Base-by-base conservation (phyloP, 1,140 invertebrate species). In the Plutomurus gul region DNA sequence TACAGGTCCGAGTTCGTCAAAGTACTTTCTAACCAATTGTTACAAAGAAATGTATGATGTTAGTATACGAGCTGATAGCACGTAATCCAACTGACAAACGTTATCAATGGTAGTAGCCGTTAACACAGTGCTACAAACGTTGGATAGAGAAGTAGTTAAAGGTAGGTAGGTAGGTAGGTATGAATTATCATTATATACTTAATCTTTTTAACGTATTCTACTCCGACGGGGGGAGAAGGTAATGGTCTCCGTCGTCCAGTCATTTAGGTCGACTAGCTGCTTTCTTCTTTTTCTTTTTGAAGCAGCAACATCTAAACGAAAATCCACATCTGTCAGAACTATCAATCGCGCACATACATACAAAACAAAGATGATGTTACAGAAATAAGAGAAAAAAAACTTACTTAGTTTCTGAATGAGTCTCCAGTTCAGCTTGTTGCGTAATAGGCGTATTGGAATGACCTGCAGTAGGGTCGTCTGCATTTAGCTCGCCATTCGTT, bases 381-480 rank as follows among this genome's bases (percentile, higher is more conserved):
- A 39, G 0, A 25, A 39, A 30, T 4, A 20, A 18, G 40, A 71
- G 43, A 79, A 18, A 71, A 25, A 56, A 46, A 92, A 20, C 93
- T 90, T 90, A 96, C 94, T 95, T 95, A 89, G 95, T 95, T 90
- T 95, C 93, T 88, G 95, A 93, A 85, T 94, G 90, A 87, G 96
- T 92, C 86, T 98, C 96, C 46, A 96, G 93, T 89, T 98, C 96
- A 87, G 94, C 93, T 84, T 92, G 92, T 86, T 93, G 93, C 79
- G 95, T 96, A 86, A 98, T 97, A 78, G 96, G 96, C 83, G 96
- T 97, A 87, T 97, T 97, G 85, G 95, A 97, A 88, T 97, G 96
- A 73, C 95, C 96, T 84, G 95, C 96, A 56, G 94, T 96, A 27
- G 95, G 96, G 89, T 98, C 96, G 87, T 98, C 96, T 83, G 94